Evolutionary conservation across 2,797 vertebrate species (phyloP).

Genomic region (Harpagifer antarcticus): DNA sequence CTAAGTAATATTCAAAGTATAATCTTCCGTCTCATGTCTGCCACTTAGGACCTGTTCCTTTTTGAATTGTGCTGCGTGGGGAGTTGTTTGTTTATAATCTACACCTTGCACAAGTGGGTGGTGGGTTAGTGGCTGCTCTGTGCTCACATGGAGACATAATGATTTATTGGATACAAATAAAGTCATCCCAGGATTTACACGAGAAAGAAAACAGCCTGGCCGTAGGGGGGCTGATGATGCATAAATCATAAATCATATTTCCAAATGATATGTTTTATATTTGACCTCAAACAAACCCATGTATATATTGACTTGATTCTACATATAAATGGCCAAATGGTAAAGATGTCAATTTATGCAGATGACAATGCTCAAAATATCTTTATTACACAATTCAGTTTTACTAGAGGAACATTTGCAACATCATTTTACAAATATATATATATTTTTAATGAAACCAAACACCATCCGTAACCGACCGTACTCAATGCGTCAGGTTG

Average conservation of each 20-base stretch:
- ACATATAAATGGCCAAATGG: neutral
- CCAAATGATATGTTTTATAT: neutral
- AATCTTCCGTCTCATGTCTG: neutral
- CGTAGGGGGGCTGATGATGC: neutral
- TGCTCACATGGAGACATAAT: conserved; percentile 32
- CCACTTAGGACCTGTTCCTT: conserved; percentile 2
- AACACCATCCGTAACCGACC: no score
- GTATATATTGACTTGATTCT: neutral
- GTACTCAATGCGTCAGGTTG: no score
- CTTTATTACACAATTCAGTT: neutral
- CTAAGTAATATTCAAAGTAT: neutral
- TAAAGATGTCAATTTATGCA: conserved; percentile 28
- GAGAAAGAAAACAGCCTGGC: neutral
- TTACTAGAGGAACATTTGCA: neutral
- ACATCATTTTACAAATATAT: conserved; percentile 3
- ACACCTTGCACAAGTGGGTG: conserved; percentile 27
- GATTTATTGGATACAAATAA: conserved; percentile 29
- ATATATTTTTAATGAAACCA: neutral
- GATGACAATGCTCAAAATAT: conserved; percentile 21
- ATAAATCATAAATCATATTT: conserved; percentile 6
- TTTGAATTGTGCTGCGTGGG: neutral
- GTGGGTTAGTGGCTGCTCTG: conserved; percentile 35
- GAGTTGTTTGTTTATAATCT: conserved; percentile 34
- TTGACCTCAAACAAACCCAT: neutral
- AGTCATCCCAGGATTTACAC: conserved; percentile 14